A percentile compares a stretch with the other conserved stretches of the same genome.
Conservation (phyloP, 2,797 vertebrate species). For the Corythornis leucogaster region DNA sequence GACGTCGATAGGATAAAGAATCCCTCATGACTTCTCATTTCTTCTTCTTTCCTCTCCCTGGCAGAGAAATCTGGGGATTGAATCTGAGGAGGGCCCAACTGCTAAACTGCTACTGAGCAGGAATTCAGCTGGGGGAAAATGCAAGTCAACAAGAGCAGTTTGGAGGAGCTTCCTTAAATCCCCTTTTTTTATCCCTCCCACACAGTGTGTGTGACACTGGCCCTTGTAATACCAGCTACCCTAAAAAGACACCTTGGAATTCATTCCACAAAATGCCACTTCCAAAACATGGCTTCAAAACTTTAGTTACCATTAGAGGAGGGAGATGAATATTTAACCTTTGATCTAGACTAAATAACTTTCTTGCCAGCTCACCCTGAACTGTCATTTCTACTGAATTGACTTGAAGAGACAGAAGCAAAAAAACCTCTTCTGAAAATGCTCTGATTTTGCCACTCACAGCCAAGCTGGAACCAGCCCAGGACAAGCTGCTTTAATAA, state of each 20-base stretch:
- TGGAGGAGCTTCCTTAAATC: conserved; percentile 4
- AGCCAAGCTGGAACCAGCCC: not conserved
- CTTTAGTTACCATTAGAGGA: conserved; percentile 35
- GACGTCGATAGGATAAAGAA: not conserved
- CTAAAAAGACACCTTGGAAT: conserved; percentile 36
- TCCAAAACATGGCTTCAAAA: conserved; percentile 42
- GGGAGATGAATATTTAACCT: conserved; percentile 43
- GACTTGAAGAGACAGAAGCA: not conserved
- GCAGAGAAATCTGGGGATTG: conserved; percentile 24
- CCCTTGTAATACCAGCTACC: not conserved
- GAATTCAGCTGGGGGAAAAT: conserved; percentile 47
- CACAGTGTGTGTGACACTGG: not conserved
- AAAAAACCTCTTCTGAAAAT: not conserved
- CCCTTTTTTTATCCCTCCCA: not conserved
- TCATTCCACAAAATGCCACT: conserved; percentile 20
- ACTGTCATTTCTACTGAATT: conserved; percentile 1
- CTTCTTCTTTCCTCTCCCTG: conserved; percentile 18
- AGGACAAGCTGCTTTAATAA: not conserved
- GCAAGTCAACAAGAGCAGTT: not conserved
- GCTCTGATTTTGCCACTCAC: not conserved
- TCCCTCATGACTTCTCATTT: conserved; percentile 48
- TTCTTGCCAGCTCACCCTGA: not conserved
- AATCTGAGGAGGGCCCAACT: conserved; percentile 5
- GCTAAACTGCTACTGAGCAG: conserved; percentile 6
- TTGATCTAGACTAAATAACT: conserved; percentile 32